Percentiles rank a stretch among this genome's conserved stretches.
Evolutionary conservation across 2,888 invertebrate genomes (phyloP).

Genomic region (Antheraea assamensis): DNA sequence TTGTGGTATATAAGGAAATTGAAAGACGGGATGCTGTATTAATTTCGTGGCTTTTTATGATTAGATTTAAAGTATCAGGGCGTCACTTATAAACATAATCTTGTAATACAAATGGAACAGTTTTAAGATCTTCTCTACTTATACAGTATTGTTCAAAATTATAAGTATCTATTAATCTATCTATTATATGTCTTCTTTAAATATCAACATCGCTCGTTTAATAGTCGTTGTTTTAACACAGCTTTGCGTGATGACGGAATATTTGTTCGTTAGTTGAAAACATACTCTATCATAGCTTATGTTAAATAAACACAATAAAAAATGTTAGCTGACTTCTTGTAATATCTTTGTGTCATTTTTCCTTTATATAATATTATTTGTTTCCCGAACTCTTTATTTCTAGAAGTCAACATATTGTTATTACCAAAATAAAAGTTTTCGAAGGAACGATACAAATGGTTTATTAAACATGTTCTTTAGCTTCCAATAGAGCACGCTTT

Average conservation of each 20-base stretch:
- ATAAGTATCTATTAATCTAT: no score
- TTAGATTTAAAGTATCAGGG: conserved; percentile 14
- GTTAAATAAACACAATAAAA: neutral
- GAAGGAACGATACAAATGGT: neutral
- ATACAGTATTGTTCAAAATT: no score
- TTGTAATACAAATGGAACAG: neutral
- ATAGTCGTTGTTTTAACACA: no score
- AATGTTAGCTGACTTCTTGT: neutral
- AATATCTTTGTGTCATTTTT: no score
- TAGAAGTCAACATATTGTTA: neutral
- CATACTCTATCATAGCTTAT: neutral
- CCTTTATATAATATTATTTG: no score
- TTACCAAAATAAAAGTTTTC: neutral
- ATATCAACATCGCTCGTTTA: no score
- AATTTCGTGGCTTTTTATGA: conserved; percentile 14
- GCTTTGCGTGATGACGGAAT: neutral
- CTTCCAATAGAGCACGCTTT: neutral
- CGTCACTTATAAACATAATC: neutral
- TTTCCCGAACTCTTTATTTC: neutral
- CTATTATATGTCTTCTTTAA: no score
- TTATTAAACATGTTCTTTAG: neutral
- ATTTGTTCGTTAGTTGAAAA: neutral
- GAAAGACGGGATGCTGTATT: conserved; percentile 20
- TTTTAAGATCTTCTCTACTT: no score
- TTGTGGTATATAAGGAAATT: conserved; percentile 29